Percentiles rank a stretch among this genome's conserved stretches.
These are phyloP conservation scores for Ellobius talpinus DNA, from an alignment of 2,113 vertebrate genomes.

Conservation along the genomic window DNA sequence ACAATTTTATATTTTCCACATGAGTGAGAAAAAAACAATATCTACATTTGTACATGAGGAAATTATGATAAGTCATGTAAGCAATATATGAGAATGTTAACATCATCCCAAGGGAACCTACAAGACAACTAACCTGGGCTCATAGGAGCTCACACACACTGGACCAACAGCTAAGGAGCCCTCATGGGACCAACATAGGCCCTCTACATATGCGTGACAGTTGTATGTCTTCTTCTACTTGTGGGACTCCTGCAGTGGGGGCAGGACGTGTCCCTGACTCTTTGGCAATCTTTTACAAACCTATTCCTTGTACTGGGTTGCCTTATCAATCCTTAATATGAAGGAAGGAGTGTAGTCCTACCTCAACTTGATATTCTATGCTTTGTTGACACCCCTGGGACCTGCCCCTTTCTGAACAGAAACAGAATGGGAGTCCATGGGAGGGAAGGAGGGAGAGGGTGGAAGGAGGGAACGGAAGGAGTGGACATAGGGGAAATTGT, in stretches of 20 bases:
- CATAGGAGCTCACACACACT: background rate
- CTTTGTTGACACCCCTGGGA: background rate
- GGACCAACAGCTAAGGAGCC: background rate
- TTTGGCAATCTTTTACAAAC: background rate
- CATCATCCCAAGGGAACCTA: background rate
- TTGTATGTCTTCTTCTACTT: background rate
- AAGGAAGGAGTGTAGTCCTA: background rate
- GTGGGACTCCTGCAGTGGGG: background rate
- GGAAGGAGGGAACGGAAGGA: too few relatives aligned
- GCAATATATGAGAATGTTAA: background rate
- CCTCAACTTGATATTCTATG: background rate
- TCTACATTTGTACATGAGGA: background rate
- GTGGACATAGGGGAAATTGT: too few relatives aligned
- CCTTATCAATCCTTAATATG: background rate
- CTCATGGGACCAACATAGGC: background rate
- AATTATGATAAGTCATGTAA: background rate
- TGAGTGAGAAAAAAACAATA: background rate
- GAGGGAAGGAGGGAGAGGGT: rapidly evolving
- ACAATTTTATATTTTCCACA: background rate
- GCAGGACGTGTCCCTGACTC: background rate
- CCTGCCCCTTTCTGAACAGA: background rate
- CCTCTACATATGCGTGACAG: background rate
- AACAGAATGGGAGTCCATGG: background rate
- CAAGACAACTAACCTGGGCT: background rate
- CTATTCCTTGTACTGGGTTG: background rate